Evolutionary conservation across 2,888 invertebrate genomes (phyloP).

Genomic region (Dysmachus trigonus): DNA sequence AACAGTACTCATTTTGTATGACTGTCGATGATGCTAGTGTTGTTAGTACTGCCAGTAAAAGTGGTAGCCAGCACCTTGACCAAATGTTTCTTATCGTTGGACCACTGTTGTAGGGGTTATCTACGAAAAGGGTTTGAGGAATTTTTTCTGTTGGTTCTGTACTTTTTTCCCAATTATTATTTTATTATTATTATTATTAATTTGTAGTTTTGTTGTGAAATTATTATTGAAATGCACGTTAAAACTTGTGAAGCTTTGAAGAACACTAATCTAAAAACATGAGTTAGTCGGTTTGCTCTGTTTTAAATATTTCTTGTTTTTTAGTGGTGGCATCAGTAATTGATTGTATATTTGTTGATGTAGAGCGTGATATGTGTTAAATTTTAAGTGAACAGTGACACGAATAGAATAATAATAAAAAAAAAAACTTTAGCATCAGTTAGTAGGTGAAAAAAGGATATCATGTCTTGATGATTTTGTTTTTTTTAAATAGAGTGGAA

Average conservation of each 20-base stretch:
- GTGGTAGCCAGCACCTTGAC: slow-evolving; percentile 47
- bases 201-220: not conserved
- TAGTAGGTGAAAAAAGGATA: not conserved
- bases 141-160: slow-evolving; percentile 41
- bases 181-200: not conserved
- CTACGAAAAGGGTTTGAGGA: slow-evolving; percentile 53
- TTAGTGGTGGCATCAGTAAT: not conserved
- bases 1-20: not conserved
- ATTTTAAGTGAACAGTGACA: not conserved
- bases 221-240: not conserved
- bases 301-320: not conserved
- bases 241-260: not conserved
- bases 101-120: slow-evolving; percentile 57
- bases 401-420: not conserved
- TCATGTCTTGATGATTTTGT: not conserved
- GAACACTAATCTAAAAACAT: not conserved
- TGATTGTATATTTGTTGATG: not conserved
- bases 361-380: not conserved
- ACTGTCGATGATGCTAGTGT: slow-evolving; percentile 22
- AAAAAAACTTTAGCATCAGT: not conserved
- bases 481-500: not conserved
- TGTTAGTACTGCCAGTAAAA: slow-evolving; percentile 48
- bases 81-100: slow-evolving; percentile 49
- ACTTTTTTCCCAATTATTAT: not conserved
- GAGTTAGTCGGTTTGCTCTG: not conserved